Evolutionary conservation across 2,113 vertebrate genomes (phyloP).

Genomic region (Potamarius usumacintae): DNA sequence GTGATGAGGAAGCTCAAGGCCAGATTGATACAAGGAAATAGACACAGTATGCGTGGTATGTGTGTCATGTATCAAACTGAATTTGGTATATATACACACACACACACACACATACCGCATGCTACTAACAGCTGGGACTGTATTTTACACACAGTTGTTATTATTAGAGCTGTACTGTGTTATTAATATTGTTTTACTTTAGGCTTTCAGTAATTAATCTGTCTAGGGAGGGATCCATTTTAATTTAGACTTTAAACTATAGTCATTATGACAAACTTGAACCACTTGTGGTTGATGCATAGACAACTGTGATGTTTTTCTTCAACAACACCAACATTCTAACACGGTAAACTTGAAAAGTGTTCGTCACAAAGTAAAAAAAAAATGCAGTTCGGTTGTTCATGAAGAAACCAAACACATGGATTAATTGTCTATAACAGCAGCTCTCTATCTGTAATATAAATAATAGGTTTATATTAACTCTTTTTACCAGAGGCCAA

Average conservation of each 20-base stretch:
- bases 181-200: constrained; percentile 7
- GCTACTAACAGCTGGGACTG: constrained; percentile 9
- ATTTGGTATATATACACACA: background rate
- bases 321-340: background rate
- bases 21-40: too few species aligned
- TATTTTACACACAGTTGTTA: constrained; percentile 9
- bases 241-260: background rate
- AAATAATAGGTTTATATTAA: background rate
- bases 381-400: background rate
- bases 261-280: background rate
- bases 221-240: background rate
- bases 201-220: constrained; percentile 1
- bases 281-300: background rate
- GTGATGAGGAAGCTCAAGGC: too few species aligned
- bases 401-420: background rate
- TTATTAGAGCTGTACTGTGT: background rate
- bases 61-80: background rate
- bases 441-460: background rate
- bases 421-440: too few species aligned
- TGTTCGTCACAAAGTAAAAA: background rate
- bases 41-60: too few species aligned
- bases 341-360: background rate
- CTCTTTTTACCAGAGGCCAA: too few species aligned
- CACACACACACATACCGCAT: background rate
- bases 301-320: background rate